Conservation (phyloP, 2,888 invertebrate species). For the Drosophila eohydei region DNA sequence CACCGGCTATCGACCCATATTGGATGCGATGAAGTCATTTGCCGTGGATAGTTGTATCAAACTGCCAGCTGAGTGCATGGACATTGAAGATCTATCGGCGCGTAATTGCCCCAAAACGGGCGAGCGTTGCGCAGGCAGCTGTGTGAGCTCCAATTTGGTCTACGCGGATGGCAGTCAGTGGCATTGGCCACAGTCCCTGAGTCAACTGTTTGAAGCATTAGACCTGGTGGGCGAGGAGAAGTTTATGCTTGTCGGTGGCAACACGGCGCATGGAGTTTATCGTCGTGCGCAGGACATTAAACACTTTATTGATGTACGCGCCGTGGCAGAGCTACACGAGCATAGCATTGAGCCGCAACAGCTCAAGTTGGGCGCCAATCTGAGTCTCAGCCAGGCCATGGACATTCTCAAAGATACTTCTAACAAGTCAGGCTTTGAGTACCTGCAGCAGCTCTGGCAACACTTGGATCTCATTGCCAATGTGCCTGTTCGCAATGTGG, state of each 20-base stretch:
- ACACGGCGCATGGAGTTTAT: slow-evolving; percentile 90
- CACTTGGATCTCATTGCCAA: slow-evolving; percentile 89
- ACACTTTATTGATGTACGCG: slow-evolving; percentile 88
- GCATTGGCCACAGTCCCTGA: slow-evolving; percentile 76
- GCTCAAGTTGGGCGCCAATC: slow-evolving; percentile 82
- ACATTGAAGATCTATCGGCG: slow-evolving; percentile 83
- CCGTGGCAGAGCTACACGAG: slow-evolving; percentile 87
- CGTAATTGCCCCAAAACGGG: slow-evolving; percentile 83
- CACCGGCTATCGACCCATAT: slow-evolving; percentile 91
- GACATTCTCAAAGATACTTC: slow-evolving; percentile 80
- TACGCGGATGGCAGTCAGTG: slow-evolving; percentile 75
- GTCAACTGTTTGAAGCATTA: slow-evolving; percentile 81
- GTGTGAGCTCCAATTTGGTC: slow-evolving; percentile 41
- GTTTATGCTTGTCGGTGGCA: slow-evolving; percentile 90
- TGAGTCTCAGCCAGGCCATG: slow-evolving; percentile 86
- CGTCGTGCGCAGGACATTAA: slow-evolving; percentile 80
- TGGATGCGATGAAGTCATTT: slow-evolving; percentile 92
- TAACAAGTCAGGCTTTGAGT: slow-evolving; percentile 85
- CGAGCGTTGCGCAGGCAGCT: slow-evolving; percentile 80
- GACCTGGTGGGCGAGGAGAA: slow-evolving; percentile 71
- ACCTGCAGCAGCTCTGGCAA: slow-evolving; percentile 85
- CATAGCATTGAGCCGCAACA: slow-evolving; percentile 78
- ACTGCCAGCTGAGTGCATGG: slow-evolving; percentile 85
- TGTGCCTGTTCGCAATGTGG: slow-evolving; percentile 89
- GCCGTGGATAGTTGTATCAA: slow-evolving; percentile 87